Evolutionary conservation across 2,113 vertebrate species (phyloP), one percentile per base, ranked within the genome.

Genomic region (Brachypteracias leptosomus): DNA sequence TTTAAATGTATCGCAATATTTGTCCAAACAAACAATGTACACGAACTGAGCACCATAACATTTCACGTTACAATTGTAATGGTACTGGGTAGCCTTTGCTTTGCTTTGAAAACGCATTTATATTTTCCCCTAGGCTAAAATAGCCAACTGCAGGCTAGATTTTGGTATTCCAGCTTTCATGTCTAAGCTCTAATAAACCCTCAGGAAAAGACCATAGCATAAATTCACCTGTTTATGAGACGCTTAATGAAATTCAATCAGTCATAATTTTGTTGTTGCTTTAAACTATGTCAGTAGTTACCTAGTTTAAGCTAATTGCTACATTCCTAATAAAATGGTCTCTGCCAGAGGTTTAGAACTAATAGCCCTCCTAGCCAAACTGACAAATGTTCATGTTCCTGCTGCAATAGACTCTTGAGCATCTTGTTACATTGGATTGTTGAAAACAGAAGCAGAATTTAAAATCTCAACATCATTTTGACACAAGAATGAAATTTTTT

Each of bases 61-160:
- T 85, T 91, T 89, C 58, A 61, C 70, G 26, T 46, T 70, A 33
- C 29, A 85, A 2, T 57, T 68, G 38, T 46, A 79, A 79, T 38
- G 63, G 40, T 62, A 79, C n/a, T 83, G 88, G 42, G 49, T 57
- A 77, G 49, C 49, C 22, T 62, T 61, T 3, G 16, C 46, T 85
- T 65, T 84, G 57, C 71, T 85, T 83, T 88, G 65, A 85, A 95
- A 93, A 91, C 35, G 14, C 10, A 17, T 83, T 83, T 94, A 24
- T 74, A 16, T 51, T 92, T 93, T 70, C 29, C 66, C 62, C 31
- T 3, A 21, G 59, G 81, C 58, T 83, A 44, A 94, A 75, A 66
- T 22, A 85, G 63, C 54, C 78, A 76, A 46, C 36, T 51, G 55
- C 46, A 71, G 42, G n/a, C 51, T 80, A 72, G 59, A 51, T 77